phyloP scores from a whole-genome alignment of 2,888 invertebrate species.

The Chromoteleia sp. region DNA sequence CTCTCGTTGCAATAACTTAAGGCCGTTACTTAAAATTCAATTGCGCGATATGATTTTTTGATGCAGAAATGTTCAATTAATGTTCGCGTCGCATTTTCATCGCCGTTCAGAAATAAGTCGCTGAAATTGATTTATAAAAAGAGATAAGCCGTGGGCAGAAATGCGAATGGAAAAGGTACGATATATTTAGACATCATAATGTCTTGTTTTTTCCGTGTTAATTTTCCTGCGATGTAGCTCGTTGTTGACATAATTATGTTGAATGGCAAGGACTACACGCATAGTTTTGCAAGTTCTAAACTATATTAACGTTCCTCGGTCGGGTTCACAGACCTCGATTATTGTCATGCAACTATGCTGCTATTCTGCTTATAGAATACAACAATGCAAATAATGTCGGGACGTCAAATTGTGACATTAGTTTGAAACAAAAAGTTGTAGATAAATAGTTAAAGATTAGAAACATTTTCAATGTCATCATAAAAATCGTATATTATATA shows the following conservation, averaged over 20 bases:
- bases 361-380: constrained; percentile 33
- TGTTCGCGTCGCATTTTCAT: background rate
- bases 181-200: constrained; percentile 36
- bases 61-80: background rate
- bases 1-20: no score
- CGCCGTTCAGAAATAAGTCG: background rate
- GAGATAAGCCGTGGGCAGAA: constrained; percentile 6
- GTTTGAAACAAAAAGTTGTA: no score
- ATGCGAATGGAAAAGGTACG: constrained; percentile 29
- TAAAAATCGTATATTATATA: no score
- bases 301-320: constrained; percentile 36
- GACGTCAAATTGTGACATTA: background rate
- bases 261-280: constrained; percentile 52
- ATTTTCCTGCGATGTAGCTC: constrained; percentile 18
- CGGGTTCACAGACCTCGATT: constrained; percentile 51
- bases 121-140: constrained; percentile 5
- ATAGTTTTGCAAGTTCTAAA: constrained; percentile 53
- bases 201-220: constrained; percentile 21
- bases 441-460: no score
- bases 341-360: constrained; percentile 51
- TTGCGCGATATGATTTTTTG: no score
- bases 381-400: constrained; percentile 21
- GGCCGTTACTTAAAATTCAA: no score
- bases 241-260: constrained; percentile 46
- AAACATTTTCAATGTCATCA: no score